phyloP scores from a whole-genome alignment of 1,140 invertebrate genomes.

The Musca domestica region DNA sequence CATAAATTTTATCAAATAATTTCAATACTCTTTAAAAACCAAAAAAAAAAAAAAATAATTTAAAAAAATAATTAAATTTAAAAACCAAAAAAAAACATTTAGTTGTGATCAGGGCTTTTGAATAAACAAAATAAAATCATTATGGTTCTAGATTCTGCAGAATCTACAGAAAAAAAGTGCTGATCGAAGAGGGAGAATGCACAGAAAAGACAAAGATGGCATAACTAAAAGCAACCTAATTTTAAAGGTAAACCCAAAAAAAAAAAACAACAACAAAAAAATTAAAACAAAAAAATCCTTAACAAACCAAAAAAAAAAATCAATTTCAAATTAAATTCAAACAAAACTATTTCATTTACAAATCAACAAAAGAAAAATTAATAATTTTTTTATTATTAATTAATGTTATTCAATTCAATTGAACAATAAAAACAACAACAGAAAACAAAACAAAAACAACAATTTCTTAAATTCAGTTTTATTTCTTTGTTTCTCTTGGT shows the following conservation, averaged over 20 bases:
- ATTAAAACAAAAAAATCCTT: slow-evolving; percentile 57
- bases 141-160: slow-evolving; percentile 85
- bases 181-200: slow-evolving; percentile 84
- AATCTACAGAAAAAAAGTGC: slow-evolving; percentile 95
- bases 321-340: slow-evolving; percentile 20
- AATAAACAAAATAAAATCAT: slow-evolving; percentile 37
- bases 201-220: slow-evolving; percentile 83
- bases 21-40: background rate
- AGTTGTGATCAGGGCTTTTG: slow-evolving; percentile 46
- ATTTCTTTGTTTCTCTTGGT: background rate
- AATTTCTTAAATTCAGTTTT: slow-evolving; percentile 14
- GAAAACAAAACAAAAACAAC: slow-evolving; percentile 18
- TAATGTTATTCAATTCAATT: too few species aligned
- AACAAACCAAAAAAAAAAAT: slow-evolving; percentile 24
- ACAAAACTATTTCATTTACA: slow-evolving; percentile 18
- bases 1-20: slow-evolving; percentile 4
- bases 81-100: slow-evolving; percentile 22
- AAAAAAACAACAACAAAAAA: slow-evolving; percentile 26
- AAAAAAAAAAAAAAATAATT: slow-evolving; percentile 34
- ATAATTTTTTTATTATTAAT: background rate
- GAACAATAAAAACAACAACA: slow-evolving; percentile 16
- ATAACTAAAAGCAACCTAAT: slow-evolving; percentile 93
- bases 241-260: slow-evolving; percentile 84
- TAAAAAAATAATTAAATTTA: slow-evolving; percentile 17
- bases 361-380: background rate